phyloP scores from a whole-genome alignment of 2,888 invertebrate species.

The Ditula angustiorana region DNA sequence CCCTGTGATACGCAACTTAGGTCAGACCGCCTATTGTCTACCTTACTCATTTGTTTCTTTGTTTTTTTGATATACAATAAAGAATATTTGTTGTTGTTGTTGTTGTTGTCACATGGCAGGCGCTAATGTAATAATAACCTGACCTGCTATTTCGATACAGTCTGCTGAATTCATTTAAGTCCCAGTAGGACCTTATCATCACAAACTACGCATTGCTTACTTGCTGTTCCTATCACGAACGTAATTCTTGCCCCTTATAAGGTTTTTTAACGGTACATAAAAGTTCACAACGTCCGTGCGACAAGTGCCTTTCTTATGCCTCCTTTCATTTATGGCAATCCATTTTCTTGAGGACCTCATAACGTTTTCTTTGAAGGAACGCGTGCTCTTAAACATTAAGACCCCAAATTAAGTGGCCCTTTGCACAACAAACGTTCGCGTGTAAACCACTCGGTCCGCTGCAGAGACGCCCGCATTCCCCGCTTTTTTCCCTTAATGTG shows the following conservation, averaged over 20 bases:
- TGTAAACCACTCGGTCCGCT: conserved; percentile 42
- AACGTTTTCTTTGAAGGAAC: conserved; percentile 51
- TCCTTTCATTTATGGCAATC: conserved; percentile 47
- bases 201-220: too few species aligned
- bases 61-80: too few species aligned
- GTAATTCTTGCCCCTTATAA: not conserved
- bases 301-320: conserved; percentile 43
- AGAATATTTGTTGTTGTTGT: too few species aligned
- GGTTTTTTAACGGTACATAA: conserved; percentile 21
- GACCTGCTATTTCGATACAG: too few species aligned
- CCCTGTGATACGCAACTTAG: too few species aligned
- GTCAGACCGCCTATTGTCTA: too few species aligned
- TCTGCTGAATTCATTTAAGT: too few species aligned
- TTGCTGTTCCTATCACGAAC: not conserved
- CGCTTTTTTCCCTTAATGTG: conserved; percentile 42
- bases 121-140: too few species aligned
- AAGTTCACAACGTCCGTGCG: conserved; percentile 28
- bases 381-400: conserved; percentile 50
- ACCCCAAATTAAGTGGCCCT: conserved; percentile 53
- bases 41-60: too few species aligned
- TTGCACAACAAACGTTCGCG: conserved; percentile 43
- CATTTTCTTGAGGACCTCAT: conserved; percentile 46
- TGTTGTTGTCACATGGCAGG: too few species aligned
- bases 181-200: too few species aligned
- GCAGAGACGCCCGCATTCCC: conserved; percentile 26